Evolutionary conservation across 2,113 vertebrate genomes (phyloP).

Genomic region (Catagonus wagneri): DNA sequence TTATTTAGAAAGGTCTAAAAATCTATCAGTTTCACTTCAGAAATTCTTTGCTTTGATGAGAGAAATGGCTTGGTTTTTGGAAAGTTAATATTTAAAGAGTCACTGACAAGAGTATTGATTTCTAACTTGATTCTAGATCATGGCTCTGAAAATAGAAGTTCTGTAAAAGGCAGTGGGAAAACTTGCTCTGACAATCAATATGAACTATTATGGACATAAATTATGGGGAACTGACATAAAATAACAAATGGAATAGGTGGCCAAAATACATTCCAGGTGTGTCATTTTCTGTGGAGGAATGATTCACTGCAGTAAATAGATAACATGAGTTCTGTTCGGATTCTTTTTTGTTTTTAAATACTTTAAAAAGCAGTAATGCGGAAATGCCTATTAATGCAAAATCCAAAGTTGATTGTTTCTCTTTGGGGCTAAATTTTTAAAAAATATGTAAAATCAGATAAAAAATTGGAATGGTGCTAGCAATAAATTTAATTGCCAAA

Average conservation of each 20-base stretch:
- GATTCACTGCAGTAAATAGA: constrained; percentile 45
- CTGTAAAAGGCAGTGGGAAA: background rate
- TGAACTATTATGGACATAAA: background rate
- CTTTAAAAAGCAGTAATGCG: constrained; percentile 56
- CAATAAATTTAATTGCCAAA: constrained; percentile 47
- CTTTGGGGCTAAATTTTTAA: constrained; percentile 47
- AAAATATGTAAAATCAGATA: background rate
- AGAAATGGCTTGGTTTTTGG: background rate
- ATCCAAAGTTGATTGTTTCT: constrained; percentile 17
- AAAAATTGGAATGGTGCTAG: constrained; percentile 31
- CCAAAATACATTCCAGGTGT: constrained; percentile 68
- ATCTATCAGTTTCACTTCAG: background rate
- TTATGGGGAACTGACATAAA: constrained; percentile 11
- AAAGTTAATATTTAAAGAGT: constrained; percentile 32
- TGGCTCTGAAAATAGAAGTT: background rate
- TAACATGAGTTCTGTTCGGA: background rate
- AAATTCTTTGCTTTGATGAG: background rate
- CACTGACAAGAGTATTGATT: background rate
- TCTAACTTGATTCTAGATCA: constrained; percentile 23
- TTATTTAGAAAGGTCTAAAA: background rate
- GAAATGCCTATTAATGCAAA: constrained; percentile 39
- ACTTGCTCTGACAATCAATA: background rate
- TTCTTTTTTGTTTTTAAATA: constrained; percentile 45
- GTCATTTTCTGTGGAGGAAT: constrained; percentile 78
- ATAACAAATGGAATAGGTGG: background rate